A percentile compares a stretch with the other conserved stretches of the same genome.
phyloP scores from a whole-genome alignment of 2,797 vertebrate genomes.

The Megaceryle alcyon region DNA sequence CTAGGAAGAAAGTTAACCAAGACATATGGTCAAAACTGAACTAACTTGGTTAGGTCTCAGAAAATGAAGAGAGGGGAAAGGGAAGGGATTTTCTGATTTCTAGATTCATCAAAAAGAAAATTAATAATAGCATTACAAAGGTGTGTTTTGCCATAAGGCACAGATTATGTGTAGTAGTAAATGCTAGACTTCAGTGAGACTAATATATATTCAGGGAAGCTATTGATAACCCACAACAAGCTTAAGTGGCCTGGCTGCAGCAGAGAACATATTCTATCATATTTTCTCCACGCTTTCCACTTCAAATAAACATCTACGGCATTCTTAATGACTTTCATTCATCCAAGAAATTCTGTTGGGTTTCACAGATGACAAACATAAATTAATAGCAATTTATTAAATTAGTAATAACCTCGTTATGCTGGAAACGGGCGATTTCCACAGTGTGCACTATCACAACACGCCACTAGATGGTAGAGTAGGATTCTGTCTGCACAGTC shows the following conservation, averaged over 20 bases:
- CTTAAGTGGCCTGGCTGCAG: not conserved
- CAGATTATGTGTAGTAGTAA: not conserved
- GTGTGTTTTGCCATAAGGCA: not conserved
- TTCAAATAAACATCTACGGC: not conserved
- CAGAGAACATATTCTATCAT: not conserved
- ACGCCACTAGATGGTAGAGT: slow-evolving; percentile 27
- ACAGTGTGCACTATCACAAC: fast-evolving
- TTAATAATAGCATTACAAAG: not conserved
- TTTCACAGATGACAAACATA: not conserved
- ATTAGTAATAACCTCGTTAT: not conserved
- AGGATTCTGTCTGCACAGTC: not conserved
- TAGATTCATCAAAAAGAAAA: not conserved
- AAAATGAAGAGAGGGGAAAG: not conserved
- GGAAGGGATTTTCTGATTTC: not conserved
- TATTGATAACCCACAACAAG: not conserved
- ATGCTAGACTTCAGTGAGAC: not conserved
- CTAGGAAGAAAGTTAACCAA: not conserved
- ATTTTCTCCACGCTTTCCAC: not conserved
- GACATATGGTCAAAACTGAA: not conserved
- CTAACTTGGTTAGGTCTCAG: not conserved
- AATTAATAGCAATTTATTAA: not conserved
- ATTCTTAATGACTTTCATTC: not conserved
- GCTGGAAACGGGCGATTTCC: fast-evolving
- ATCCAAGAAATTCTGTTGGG: not conserved
- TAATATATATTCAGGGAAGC: not conserved